Percentiles rank a stretch among this genome's conserved stretches.
Conservation (phyloP, 2,888 invertebrate species). For the Ferdinandea cuprea region DNA sequence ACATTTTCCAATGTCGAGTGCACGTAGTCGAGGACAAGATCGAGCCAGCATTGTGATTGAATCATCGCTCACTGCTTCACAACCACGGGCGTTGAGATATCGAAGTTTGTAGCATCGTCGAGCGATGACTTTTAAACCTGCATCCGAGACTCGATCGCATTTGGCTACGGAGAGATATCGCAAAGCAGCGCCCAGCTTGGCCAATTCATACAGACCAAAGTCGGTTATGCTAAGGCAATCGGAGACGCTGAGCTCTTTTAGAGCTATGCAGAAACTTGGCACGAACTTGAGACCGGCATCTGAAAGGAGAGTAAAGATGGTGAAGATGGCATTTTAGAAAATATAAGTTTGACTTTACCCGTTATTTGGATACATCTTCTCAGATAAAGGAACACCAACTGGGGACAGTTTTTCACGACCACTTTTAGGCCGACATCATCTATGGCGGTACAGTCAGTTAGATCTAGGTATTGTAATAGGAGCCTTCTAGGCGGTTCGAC, state of each 20-base stretch:
- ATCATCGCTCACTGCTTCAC: constrained; percentile 96
- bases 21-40: constrained; percentile 92
- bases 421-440: constrained; percentile 93
- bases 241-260: constrained; percentile 94
- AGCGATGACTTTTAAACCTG: constrained; percentile 93
- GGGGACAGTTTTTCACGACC: constrained; percentile 93
- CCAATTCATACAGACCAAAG: constrained; percentile 94
- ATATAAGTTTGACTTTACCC: constrained; percentile 83
- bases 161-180: constrained; percentile 96
- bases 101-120: constrained; percentile 93
- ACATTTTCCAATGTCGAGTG: constrained; percentile 95
- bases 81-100: constrained; percentile 95
- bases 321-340: background rate
- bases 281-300: constrained; percentile 96
- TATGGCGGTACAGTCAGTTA: constrained; percentile 93
- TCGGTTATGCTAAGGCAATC: constrained; percentile 95
- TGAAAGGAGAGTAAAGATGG: constrained; percentile 80
- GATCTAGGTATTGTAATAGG: constrained; percentile 93
- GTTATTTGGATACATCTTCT: constrained; percentile 94
- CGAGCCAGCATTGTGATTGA: constrained; percentile 93
- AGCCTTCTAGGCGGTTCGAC: constrained; percentile 87
- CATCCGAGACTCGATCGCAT: constrained; percentile 95
- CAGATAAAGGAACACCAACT: constrained; percentile 93
- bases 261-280: constrained; percentile 92
- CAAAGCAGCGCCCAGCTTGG: constrained; percentile 93